These are phyloP conservation scores for Fissipunctia ypsillon DNA, from an alignment of 2,888 invertebrate species.

Conservation along the genomic window DNA sequence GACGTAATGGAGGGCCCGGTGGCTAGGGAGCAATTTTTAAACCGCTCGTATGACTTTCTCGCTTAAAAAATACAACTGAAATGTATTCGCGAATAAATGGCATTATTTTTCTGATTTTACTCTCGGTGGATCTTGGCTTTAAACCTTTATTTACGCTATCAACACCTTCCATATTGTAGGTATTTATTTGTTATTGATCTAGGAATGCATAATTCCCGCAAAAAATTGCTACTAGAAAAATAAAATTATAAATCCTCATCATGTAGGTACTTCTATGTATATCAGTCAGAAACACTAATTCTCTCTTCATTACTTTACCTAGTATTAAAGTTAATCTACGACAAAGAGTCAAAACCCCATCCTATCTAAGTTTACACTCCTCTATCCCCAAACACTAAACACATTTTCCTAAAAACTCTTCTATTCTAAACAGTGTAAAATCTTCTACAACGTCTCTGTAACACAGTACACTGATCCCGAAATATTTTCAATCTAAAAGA, in stretches of 20 bases:
- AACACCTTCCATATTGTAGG: background rate
- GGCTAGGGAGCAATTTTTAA: constrained; percentile 6
- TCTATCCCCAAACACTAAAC: background rate
- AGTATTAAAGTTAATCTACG: background rate
- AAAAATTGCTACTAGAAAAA: too few relatives aligned
- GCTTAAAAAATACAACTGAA: background rate
- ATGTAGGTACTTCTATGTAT: background rate
- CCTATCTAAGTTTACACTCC: background rate
- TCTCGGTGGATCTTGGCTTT: background rate
- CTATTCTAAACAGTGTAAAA: constrained; percentile 9
- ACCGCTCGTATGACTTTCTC: constrained; percentile 4
- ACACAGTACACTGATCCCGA: constrained; percentile 40
- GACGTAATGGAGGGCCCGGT: background rate
- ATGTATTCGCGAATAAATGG: background rate
- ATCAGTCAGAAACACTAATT: background rate
- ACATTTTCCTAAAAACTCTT: constrained; percentile 14
- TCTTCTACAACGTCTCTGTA: constrained; percentile 2
- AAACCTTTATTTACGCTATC: background rate
- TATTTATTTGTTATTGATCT: background rate
- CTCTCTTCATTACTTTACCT: background rate
- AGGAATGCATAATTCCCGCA: too few relatives aligned
- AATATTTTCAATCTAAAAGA: constrained; percentile 65
- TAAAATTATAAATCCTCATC: too few relatives aligned
- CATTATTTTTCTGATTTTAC: background rate
- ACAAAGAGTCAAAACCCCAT: background rate